A percentile compares a stretch with the other conserved stretches of the same genome.
phyloP scores from a whole-genome alignment of 2,113 vertebrate species.

The Anthoscopus minutus region DNA sequence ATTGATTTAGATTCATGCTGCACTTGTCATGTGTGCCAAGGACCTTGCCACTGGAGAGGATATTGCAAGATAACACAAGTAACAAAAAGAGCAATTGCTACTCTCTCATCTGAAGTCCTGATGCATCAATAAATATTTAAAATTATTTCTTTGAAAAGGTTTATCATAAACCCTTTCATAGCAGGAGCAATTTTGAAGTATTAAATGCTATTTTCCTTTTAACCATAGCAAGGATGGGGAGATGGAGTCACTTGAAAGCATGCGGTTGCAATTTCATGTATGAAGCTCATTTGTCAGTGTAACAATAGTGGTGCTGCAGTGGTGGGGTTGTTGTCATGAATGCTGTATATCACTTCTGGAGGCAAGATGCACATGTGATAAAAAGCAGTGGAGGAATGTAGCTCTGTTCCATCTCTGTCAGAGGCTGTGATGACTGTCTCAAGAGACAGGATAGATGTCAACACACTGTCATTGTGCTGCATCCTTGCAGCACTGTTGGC shows the following conservation, averaged over 20 bases:
- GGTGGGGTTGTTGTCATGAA: background rate
- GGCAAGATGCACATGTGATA: background rate
- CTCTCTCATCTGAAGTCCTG: background rate
- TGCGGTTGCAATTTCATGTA: background rate
- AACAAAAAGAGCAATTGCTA: background rate
- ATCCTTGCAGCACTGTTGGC: background rate
- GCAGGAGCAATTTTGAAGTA: background rate
- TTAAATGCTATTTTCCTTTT: constrained; percentile 39
- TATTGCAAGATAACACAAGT: background rate
- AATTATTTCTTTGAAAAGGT: constrained; percentile 3
- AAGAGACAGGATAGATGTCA: background rate
- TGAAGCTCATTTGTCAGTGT: constrained; percentile 56
- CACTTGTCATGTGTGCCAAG: background rate
- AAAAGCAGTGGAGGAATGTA: background rate
- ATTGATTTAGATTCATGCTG: constrained; percentile 7
- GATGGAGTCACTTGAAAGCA: constrained; percentile 7
- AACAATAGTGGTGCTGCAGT: constrained; percentile 21
- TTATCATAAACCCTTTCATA: constrained; percentile 23
- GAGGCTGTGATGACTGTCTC: background rate
- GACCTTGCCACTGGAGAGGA: background rate
- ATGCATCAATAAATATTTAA: constrained; percentile 36
- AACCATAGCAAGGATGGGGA: background rate
- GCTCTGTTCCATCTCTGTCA: background rate
- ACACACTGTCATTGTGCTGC: background rate
- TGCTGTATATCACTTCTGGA: background rate